Evolutionary conservation across 2,888 invertebrate species (phyloP).

Genomic region (Campoletis raptor): DNA sequence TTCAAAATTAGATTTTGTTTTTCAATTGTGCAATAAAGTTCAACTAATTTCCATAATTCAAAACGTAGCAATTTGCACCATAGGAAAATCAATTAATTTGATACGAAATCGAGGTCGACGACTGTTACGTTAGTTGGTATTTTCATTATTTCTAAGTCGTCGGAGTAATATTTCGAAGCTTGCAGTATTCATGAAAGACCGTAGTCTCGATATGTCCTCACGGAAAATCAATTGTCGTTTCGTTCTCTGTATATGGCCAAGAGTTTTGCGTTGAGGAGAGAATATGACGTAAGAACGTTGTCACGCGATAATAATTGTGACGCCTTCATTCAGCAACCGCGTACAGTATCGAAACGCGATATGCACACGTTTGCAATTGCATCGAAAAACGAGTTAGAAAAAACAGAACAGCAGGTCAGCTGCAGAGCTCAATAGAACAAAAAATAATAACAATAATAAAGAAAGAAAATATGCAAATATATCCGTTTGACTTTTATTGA

Average conservation of each 20-base stretch:
- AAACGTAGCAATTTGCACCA: too few relatives aligned
- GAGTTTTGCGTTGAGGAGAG: conserved; percentile 55
- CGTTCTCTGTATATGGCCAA: conserved; percentile 42
- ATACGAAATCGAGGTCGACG: neutral
- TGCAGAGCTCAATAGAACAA: conserved; percentile 13
- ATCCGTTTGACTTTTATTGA: conserved; percentile 29
- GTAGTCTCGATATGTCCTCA: neutral
- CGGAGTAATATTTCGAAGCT: neutral
- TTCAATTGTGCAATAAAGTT: neutral
- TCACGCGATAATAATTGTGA: conserved; percentile 80
- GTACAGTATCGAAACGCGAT: conserved; percentile 44
- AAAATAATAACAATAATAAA: neutral
- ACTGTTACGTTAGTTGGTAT: neutral
- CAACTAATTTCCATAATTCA: too few relatives aligned
- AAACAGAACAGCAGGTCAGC: neutral
- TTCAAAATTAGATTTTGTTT: neutral
- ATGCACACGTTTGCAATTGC: conserved; percentile 2
- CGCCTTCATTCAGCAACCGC: conserved; percentile 78
- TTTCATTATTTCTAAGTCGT: neutral
- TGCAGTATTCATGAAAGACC: neutral
- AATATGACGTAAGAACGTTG: conserved; percentile 77
- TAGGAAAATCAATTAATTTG: neutral
- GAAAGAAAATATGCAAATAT: conserved; percentile 48
- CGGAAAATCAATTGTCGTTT: conserved; percentile 66
- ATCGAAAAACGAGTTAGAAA: conserved; percentile 1